Percentiles rank a stretch among this genome's conserved stretches.
phyloP scores from a whole-genome alignment of 2,888 invertebrate species.

The Nebria salina region DNA sequence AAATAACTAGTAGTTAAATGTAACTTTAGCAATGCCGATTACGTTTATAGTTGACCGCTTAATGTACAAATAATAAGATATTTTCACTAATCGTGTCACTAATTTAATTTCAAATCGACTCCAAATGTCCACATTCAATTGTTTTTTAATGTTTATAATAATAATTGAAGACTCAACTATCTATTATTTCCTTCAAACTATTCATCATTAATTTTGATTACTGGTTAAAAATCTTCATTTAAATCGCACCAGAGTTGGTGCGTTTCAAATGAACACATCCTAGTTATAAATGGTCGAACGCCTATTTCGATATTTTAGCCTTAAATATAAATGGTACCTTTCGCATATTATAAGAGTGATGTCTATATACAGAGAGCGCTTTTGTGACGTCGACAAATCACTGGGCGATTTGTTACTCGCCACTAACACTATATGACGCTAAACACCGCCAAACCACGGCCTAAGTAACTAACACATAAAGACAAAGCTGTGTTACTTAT shows the following conservation, averaged over 20 bases:
- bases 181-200: too few species aligned
- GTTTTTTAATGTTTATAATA: neutral
- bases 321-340: neutral
- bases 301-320: neutral
- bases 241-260: too few species aligned
- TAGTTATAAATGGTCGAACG: neutral
- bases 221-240: too few species aligned
- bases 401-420: neutral
- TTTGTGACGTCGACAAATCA: neutral
- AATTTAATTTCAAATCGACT: slow-evolving; percentile 8
- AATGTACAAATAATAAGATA: slow-evolving; percentile 12
- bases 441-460: neutral
- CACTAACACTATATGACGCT: neutral
- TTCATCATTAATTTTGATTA: too few species aligned
- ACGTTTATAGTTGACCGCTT: slow-evolving; percentile 4
- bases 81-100: neutral
- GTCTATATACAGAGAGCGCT: neutral
- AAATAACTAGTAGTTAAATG: neutral
- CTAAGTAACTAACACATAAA: neutral
- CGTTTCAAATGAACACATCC: too few species aligned
- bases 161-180: neutral
- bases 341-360: neutral
- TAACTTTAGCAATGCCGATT: neutral
- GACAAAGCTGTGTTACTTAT: too few species aligned
- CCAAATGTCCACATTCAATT: neutral